A percentile compares a stretch with the other conserved stretches of the same genome.
Evolutionary conservation across 2,888 invertebrate species (phyloP).

Genomic region (Parasteatoda lunata): DNA sequence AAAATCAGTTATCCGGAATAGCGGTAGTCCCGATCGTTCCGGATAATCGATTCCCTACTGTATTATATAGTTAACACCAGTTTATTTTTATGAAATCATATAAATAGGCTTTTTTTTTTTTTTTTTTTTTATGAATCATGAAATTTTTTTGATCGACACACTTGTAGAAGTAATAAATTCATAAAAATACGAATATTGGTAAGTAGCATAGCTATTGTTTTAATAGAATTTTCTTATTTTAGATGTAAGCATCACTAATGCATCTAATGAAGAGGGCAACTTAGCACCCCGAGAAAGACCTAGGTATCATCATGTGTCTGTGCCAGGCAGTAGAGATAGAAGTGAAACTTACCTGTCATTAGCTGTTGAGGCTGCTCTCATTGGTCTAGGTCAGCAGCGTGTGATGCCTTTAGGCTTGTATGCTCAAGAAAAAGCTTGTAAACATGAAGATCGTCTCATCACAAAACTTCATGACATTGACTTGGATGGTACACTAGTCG

Average conservation of each 20-base stretch:
- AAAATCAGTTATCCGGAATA: no score
- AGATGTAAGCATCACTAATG: slow-evolving; percentile 40
- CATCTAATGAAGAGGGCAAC: slow-evolving; percentile 57
- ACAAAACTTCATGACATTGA: slow-evolving; percentile 85
- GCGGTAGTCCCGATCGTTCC: no score
- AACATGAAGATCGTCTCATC: slow-evolving; percentile 86
- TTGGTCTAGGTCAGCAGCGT: slow-evolving; percentile 86
- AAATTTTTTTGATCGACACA: no score
- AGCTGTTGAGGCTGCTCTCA: slow-evolving; percentile 85
- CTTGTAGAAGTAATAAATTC: no score
- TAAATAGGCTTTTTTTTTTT: no score
- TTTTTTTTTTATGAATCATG: no score
- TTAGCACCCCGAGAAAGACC: slow-evolving; percentile 72
- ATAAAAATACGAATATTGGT: no score
- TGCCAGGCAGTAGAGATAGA: slow-evolving; percentile 83
- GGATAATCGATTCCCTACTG: no score
- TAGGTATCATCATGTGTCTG: slow-evolving; percentile 83
- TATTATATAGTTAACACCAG: no score
- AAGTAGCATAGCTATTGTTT: not conserved
- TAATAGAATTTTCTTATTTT: slow-evolving; percentile 6
- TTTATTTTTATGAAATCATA: no score
- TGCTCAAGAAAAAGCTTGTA: slow-evolving; percentile 83
- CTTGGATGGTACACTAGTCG: slow-evolving; percentile 82
- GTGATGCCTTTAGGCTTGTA: slow-evolving; percentile 86
- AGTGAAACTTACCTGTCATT: slow-evolving; percentile 82